Evolutionary conservation across 2,113 vertebrate species (phyloP).

Genomic region (Sylvietta virens): DNA sequence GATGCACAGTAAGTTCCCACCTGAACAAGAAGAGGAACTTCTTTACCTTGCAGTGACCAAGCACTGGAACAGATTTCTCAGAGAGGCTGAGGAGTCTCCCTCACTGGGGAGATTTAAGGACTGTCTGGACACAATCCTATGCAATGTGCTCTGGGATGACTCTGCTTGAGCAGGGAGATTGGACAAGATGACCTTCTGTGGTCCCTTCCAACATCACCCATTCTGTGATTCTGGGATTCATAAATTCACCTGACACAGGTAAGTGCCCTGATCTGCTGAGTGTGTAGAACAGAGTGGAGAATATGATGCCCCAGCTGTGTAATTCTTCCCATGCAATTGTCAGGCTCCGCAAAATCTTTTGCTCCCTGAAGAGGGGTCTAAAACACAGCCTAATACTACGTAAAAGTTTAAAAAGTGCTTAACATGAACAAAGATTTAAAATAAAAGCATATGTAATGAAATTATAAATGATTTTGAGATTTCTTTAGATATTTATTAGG

Average conservation of each 20-base stretch:
- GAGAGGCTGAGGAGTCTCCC: background rate
- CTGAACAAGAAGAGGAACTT: background rate
- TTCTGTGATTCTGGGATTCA: background rate
- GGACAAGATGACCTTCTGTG: background rate
- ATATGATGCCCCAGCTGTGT: rapidly evolving
- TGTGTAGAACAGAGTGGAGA: background rate
- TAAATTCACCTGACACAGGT: background rate
- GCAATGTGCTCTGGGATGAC: background rate
- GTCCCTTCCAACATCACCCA: background rate
- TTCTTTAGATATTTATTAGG: background rate
- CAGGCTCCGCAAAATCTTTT: background rate
- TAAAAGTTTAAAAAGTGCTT: background rate
- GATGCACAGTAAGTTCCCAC: background rate
- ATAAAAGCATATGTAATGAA: rapidly evolving
- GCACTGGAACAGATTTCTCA: background rate
- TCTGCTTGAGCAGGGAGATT: background rate
- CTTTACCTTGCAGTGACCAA: background rate
- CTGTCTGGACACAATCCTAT: background rate
- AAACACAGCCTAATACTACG: background rate
- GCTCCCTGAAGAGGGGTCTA: background rate
- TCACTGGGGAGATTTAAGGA: background rate
- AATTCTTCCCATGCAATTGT: background rate
- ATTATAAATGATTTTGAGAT: background rate
- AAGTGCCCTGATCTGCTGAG: background rate
- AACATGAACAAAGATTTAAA: background rate